Base-by-base conservation (phyloP, 1,140 invertebrate species). In the Dermatophagoides farinae region DNA sequence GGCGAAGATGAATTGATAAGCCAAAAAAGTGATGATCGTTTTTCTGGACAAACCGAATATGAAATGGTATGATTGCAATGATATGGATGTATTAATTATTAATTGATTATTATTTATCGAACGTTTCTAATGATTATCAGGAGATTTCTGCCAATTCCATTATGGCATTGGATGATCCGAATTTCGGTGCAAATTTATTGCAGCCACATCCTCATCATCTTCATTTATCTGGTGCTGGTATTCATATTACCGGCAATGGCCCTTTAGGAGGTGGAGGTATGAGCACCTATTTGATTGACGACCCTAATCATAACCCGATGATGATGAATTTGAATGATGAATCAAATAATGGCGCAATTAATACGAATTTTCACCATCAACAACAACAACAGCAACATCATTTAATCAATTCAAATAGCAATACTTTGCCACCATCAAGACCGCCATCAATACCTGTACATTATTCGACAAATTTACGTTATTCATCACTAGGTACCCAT, bases 271-370 rank as follows among this genome's bases (percentile, higher is more conserved):
- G 12, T 2, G 37, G 57, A 58, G 57, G 62, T 43, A 41, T 63
- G 25, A 60, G 57, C 47, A 63, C 62, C 16, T 63, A 63, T 47
- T 52, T 63, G 40, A 54, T 63, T 22, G 62, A 63, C 18, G 62
- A 63, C 11, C 8, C 53, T 16, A 46, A 51, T 31, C 31, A 31
- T 4, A 31, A 31, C 8, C 8, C 31, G 8, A 31, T 31, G 31
- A 31, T 31, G 31, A 31, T 31, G 31, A 31, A 31, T 31, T 31
- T 31, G 31, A 31, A 31, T 31, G 31, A 31, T 31, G 31, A 31
- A n/a, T n/a, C n/a, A n/a, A n/a, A n/a, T n/a, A n/a, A n/a, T n/a
- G n/a, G n/a, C n/a, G n/a, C n/a, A n/a, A n/a, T n/a, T n/a, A n/a
- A n/a, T n/a, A n/a, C n/a, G 2, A 31, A 31, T 31, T 31, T 31